These are phyloP conservation scores for Okapia johnstoni DNA, from an alignment of 2,113 vertebrate genomes.

Conservation along the genomic window DNA sequence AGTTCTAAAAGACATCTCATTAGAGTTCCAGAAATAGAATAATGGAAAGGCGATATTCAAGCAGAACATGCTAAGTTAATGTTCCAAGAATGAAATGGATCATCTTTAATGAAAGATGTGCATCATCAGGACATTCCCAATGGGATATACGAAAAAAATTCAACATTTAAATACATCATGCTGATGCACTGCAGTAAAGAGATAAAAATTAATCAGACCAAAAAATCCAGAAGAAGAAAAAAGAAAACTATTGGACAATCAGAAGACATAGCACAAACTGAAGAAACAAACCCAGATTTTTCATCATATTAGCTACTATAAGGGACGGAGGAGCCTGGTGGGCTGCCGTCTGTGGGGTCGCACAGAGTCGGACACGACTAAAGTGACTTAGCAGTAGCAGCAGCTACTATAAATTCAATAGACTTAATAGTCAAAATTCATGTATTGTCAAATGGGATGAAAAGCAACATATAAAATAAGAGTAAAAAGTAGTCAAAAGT, in stretches of 20 bases:
- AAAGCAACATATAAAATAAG: not conserved
- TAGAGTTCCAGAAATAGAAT: not conserved
- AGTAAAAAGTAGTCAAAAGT: not conserved
- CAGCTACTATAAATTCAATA: not conserved
- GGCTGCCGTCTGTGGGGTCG: no score
- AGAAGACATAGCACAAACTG: not conserved
- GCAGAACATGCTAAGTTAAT: not conserved
- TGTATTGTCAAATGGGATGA: not conserved
- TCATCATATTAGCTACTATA: not conserved
- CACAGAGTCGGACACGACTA: no score
- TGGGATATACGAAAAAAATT: not conserved
- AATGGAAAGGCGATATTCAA: not conserved
- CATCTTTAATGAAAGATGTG: not conserved
- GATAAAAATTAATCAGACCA: not conserved
- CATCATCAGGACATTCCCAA: not conserved
- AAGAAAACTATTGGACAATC: not conserved
- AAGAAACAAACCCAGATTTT: not conserved
- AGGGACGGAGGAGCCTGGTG: no score
- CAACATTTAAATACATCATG: not conserved
- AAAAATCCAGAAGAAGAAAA: not conserved
- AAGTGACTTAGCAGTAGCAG: no score
- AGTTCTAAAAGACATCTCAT: not conserved
- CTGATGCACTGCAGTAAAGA: not conserved
- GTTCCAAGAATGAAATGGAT: not conserved
- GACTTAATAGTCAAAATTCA: not conserved